Base-by-base conservation (phyloP, 2,888 invertebrate species). In the Rhagonycha fulva region DNA sequence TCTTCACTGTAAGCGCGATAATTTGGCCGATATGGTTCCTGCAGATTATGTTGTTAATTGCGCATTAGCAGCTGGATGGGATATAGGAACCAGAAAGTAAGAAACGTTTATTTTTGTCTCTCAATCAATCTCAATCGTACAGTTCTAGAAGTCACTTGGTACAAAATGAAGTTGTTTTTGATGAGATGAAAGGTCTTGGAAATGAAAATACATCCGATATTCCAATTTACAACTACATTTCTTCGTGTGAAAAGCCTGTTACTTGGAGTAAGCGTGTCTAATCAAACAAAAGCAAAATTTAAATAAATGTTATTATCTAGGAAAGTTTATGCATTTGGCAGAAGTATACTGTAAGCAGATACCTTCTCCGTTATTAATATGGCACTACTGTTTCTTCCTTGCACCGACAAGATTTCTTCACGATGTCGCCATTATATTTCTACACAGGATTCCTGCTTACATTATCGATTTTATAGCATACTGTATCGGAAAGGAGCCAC, bases 1-100 rank as follows among this genome's bases (percentile, higher is more conserved):
- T 0, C 90, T 96, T 93, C 80, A 93, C 93, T 93, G 93, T 26
- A 91, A 94, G 81, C 87, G 89, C 0, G 88, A 91, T 0, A 90
- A 90, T 14, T 91, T 92, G 92, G 95, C 96, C 0, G 96, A 97
- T 85, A 92, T 97, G 86, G 85, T 88, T 4, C 94, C 93, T 0
- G 93, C 91, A 1, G 93, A 94, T 86, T 89, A 90, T 79, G 91
- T 91, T 0, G 89, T 91, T 62, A 92, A 92, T 82, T 88, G 90
- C 81, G 88, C 91, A 81, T 89, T 93, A 10, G 89, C 90, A 0
- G 88, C 90, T 2, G 91, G 90, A 10, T 92, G 92, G 90, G 86
- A 87, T 62, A 82, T 85, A 4, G 85, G 81, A 10, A 81, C 79
- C 32, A 80, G 84, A 88, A 84, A 90, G 90, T 32, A 69, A 72